Conservation (phyloP, 2,113 vertebrate genomes). For the Apeltes quadracus region DNA sequence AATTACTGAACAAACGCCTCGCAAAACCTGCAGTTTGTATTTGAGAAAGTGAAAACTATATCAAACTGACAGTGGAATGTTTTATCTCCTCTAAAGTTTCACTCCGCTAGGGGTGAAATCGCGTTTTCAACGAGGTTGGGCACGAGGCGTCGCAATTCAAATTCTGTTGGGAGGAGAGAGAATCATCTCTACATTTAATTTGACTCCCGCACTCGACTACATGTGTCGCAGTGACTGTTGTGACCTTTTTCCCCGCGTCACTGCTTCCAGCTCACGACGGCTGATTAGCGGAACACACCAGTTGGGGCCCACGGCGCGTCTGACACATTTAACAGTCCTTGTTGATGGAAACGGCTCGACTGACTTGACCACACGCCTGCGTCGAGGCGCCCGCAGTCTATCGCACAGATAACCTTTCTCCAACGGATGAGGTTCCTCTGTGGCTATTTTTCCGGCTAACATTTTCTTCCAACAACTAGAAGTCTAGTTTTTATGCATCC, state of each 20-base stretch:
- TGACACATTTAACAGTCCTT: constrained; percentile 62
- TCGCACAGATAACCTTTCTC: constrained; percentile 60
- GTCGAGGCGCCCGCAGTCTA: constrained; percentile 6
- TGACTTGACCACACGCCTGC: constrained; percentile 37
- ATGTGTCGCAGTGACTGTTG: background rate
- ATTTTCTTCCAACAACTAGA: background rate
- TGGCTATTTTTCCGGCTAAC: background rate
- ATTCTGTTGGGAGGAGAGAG: background rate
- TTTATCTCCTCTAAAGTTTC: constrained; percentile 41
- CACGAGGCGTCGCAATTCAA: constrained; percentile 14
- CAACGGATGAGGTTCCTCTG: constrained; percentile 47
- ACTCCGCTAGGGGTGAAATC: constrained; percentile 32
- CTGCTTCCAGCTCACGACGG: constrained; percentile 19
- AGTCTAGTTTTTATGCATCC: background rate
- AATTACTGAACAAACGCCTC: background rate
- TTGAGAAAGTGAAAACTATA: background rate
- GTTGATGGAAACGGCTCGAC: constrained; percentile 55
- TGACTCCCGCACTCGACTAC: too few species aligned
- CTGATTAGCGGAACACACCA: background rate
- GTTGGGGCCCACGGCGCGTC: constrained; percentile 35
- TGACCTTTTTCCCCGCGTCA: constrained; percentile 38
- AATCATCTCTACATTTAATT: background rate
- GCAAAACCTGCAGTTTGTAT: background rate
- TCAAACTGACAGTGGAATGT: constrained; percentile 7
- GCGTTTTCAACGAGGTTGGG: constrained; percentile 4